These are phyloP conservation scores for Paguma larvata DNA, from an alignment of 2,797 vertebrate genomes.

Conservation along the genomic window DNA sequence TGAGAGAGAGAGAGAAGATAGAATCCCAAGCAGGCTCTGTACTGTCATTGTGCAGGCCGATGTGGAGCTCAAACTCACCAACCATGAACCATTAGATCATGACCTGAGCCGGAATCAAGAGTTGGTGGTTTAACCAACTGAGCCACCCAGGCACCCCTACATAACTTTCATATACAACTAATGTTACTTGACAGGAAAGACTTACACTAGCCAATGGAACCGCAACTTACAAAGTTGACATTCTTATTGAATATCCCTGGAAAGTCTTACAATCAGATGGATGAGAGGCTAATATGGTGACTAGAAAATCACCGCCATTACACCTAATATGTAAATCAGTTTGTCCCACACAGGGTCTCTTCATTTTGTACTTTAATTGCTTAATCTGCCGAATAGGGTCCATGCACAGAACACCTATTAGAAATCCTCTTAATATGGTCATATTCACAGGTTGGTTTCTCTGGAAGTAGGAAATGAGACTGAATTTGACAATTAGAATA, in stretches of 20 bases:
- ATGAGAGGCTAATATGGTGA: not conserved
- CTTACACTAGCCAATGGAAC: not conserved
- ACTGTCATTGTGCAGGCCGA: too few relatives aligned
- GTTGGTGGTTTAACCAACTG: too few relatives aligned
- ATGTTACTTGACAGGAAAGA: not conserved
- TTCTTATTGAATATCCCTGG: not conserved
- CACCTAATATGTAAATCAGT: not conserved
- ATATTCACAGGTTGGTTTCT: not conserved
- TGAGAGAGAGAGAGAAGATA: too few relatives aligned
- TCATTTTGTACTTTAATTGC: constrained; percentile 1
- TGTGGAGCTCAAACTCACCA: too few relatives aligned
- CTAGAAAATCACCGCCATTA: constrained; percentile 22
- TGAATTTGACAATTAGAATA: not conserved
- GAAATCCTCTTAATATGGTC: not conserved
- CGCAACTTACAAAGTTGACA: not conserved
- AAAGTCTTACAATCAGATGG: not conserved
- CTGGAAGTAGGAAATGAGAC: not conserved
- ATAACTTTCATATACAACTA: not conserved
- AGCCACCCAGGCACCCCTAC: not conserved
- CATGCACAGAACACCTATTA: not conserved
- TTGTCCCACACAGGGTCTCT: not conserved
- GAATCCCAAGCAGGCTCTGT: too few relatives aligned
- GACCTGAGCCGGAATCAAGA: too few relatives aligned
- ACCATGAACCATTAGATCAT: too few relatives aligned
- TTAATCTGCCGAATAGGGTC: constrained; percentile 34